Evolutionary conservation across 2,888 invertebrate genomes (phyloP), one percentile per base, ranked within the genome.

Genomic region (Nomada fucata): DNA sequence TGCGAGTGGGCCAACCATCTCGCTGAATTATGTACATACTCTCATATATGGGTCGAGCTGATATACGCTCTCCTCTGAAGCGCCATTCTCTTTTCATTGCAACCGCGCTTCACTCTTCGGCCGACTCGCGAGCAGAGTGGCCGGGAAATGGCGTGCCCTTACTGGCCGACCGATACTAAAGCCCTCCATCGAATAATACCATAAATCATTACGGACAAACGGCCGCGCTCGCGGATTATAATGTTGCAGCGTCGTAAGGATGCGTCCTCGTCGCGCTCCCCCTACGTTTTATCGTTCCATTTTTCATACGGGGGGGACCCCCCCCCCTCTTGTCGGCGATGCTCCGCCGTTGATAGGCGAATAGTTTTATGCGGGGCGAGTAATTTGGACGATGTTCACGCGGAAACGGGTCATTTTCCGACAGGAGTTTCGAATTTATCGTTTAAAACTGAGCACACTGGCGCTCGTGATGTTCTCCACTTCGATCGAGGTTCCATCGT

Each of bases 31-130:
- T 75, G 82, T 81, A 36, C 36, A 36, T 7, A 81, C 81, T 64
- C 75, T 70, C 81, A 81, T 81, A 81, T 81, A 69, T 81, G 81
- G 74, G 74, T 81, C 81, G 74, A 81, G 82, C 69, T 81, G 82
- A 81, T 81, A 75, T 81, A 74, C 82, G 68, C 47, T 53, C 81
- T 74, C 74, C 65, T 68, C 68, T 69, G 53, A 60, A 81, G 53
- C 74, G 64, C 74, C 69, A 81, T 81, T 81, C 74, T 70, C 81
- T 69, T 81, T 81, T 70, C 82, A 81, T 81, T 74, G 73, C 79
- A 26, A 55, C 15, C 52, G 13, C 63, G 67, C 60, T 61, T 61
- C 13, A 50, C 65, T 18, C 44, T 10, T 15, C 15, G 20, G 15
- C 47, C 47, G 47, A 47, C 53, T 26, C 44, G 68, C 69, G 42